Evolutionary conservation across 2,888 invertebrate genomes (phyloP).

Genomic region (Standfussiana lucernea): DNA sequence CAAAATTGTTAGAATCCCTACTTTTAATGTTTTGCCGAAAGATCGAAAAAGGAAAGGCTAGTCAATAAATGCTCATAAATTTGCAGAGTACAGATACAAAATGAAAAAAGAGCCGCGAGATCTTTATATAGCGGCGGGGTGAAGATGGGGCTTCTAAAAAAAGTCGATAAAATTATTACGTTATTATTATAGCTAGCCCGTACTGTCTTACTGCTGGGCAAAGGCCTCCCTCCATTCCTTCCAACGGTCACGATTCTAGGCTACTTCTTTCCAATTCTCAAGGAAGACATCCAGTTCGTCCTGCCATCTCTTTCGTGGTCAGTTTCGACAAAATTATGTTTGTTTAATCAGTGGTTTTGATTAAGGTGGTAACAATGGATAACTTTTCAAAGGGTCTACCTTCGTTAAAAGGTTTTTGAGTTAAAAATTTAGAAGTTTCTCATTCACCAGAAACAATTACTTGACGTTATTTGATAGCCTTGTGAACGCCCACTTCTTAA

Average conservation of each 20-base stretch:
- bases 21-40: background rate
- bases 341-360: background rate
- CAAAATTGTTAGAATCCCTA: background rate
- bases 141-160: background rate
- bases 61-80: background rate
- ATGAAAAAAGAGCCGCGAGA: background rate
- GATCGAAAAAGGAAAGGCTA: background rate
- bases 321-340: too few relatives aligned
- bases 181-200: too few relatives aligned
- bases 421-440: background rate
- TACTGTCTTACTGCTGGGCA: too few relatives aligned
- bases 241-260: too few relatives aligned
- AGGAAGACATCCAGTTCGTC: too few relatives aligned
- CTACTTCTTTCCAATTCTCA: too few relatives aligned
- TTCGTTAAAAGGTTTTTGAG: background rate
- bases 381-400: slow-evolving; percentile 1
- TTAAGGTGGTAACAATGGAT: background rate
- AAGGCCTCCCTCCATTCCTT: too few relatives aligned
- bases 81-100: background rate
- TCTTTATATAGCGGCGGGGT: background rate
- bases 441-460: background rate
- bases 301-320: too few relatives aligned
- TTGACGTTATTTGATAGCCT: background rate
- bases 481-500: background rate
- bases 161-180: background rate